phyloP scores from a whole-genome alignment of 2,797 vertebrate genomes.

The Mastacembelus armatus region DNA sequence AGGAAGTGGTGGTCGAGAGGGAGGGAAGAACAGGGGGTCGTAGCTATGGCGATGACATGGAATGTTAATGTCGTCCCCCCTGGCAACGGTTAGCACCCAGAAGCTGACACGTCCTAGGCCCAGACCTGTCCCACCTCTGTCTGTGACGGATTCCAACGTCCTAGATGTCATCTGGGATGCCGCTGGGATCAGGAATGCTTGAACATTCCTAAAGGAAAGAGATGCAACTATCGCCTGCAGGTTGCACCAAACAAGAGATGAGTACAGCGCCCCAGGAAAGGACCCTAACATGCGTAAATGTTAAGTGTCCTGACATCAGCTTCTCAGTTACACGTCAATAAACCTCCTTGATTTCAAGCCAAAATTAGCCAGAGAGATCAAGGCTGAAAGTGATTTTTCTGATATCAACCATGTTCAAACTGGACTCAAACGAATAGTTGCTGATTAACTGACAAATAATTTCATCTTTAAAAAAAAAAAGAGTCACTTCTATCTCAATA shows the following conservation, averaged over 20 bases:
- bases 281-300: background rate
- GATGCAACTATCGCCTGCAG: background rate
- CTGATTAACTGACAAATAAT: background rate
- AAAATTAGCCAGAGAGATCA: background rate
- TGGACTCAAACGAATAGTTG: too few relatives aligned
- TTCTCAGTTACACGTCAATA: background rate
- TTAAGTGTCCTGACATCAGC: background rate
- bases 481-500: background rate
- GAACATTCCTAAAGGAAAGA: constrained; percentile 28
- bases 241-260: background rate
- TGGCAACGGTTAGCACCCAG: constrained; percentile 58
- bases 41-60: constrained; percentile 73
- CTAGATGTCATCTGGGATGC: constrained; percentile 61
- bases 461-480: background rate
- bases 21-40: background rate
- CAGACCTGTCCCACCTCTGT: constrained; percentile 62
- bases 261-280: background rate
- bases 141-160: constrained; percentile 60
- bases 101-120: constrained; percentile 65
- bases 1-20: constrained; percentile 3
- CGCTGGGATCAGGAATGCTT: constrained; percentile 48
- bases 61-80: constrained; percentile 70
- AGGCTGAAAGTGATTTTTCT: background rate
- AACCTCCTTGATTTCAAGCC: background rate
- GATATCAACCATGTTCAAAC: background rate